Base-by-base conservation (phyloP, 1,140 invertebrate species). In the Trinorchestia longiramus region DNA sequence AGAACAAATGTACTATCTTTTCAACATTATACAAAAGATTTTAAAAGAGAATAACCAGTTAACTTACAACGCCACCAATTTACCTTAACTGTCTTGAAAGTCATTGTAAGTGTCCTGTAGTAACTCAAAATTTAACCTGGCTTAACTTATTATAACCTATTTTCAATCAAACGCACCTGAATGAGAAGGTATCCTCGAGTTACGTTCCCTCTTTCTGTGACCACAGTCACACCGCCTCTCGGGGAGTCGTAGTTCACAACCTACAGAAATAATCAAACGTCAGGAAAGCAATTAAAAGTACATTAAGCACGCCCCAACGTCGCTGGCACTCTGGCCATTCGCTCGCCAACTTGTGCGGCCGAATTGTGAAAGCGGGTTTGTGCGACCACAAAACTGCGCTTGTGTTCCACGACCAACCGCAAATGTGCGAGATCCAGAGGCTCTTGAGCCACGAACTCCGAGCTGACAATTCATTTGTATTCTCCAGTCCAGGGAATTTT, bases 111-210 rank as follows among this genome's bases (percentile, higher is more conserved):
- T 23, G 36, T 77, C 28, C 36, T 77, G 28, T 28, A 36, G 28
- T 11, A 28, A 77, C 15, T 28, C 6, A 11, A 53, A 53, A 53
- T 11, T 53, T 53, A 53, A 6, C 6, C 8, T 53, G 6, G 11
- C 36, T 77, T 36, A 28, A 77, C 3, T 23, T 23, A 3, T 77
- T 36, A 11, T 1, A 19, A 15, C 62, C 11, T 77, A 77, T 77
- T 15, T 77, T 28, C 11, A 77, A 77, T 36, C 36, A 11, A 44
- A 95, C n/a, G 90, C 36, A 95, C 98, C 36, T 98, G 99, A 96
- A 99, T 98, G 97, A 99, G 98, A 96, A 99, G 98, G 97, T 99
- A 99, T 97, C 98, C 99, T 90, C 98, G 99, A 36, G 96, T 97
- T 43, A 96, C 57, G 43, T 96, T 96, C 36, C 96, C 96, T 95